A percentile compares a stretch with the other conserved stretches of the same genome.
phyloP scores from a whole-genome alignment of 1,140 invertebrate genomes.

The Drosophila bifasciata region DNA sequence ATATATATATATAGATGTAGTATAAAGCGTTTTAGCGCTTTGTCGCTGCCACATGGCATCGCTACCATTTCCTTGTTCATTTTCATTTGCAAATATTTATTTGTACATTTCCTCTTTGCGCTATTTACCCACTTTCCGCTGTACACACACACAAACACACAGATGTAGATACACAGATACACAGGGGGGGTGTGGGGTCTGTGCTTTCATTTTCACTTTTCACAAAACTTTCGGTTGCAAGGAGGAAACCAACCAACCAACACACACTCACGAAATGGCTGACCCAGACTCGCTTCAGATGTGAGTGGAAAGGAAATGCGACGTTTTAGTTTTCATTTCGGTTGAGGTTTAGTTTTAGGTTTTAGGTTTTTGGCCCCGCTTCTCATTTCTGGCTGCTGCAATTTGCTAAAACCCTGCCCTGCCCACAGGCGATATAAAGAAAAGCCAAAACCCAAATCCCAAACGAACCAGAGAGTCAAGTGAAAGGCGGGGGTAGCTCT shows the following conservation, averaged over 20 bases:
- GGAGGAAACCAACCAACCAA: slow-evolving; percentile 16
- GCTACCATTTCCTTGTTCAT: slow-evolving; percentile 72
- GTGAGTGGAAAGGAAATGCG: slow-evolving; percentile 46
- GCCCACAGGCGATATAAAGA: slow-evolving; percentile 22
- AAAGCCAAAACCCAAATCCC: slow-evolving; percentile 14
- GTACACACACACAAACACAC: slow-evolving; percentile 29
- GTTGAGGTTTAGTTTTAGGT: slow-evolving; percentile 31
- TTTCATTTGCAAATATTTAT: slow-evolving; percentile 81
- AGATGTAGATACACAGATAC: background rate
- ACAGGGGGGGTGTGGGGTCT: background rate
- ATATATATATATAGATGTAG: too few species aligned
- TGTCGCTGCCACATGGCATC: slow-evolving; percentile 62
- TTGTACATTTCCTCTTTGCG: slow-evolving; percentile 68
- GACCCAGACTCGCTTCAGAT: slow-evolving; percentile 62
- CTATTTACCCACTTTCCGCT: slow-evolving; percentile 74
- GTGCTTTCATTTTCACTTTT: slow-evolving; percentile 68
- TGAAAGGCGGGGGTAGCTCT: too few species aligned
- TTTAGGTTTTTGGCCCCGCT: slow-evolving; percentile 24
- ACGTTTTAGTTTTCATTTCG: slow-evolving; percentile 69
- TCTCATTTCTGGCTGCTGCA: slow-evolving; percentile 40
- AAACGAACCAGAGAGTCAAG: slow-evolving; percentile 6
- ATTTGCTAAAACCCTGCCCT: slow-evolving; percentile 58
- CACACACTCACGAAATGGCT: slow-evolving; percentile 39
- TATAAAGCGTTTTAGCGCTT: slow-evolving; percentile 63
- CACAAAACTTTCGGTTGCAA: slow-evolving; percentile 43